Conservation (phyloP, 2,888 invertebrate species). For the Salpingus planirostris region DNA sequence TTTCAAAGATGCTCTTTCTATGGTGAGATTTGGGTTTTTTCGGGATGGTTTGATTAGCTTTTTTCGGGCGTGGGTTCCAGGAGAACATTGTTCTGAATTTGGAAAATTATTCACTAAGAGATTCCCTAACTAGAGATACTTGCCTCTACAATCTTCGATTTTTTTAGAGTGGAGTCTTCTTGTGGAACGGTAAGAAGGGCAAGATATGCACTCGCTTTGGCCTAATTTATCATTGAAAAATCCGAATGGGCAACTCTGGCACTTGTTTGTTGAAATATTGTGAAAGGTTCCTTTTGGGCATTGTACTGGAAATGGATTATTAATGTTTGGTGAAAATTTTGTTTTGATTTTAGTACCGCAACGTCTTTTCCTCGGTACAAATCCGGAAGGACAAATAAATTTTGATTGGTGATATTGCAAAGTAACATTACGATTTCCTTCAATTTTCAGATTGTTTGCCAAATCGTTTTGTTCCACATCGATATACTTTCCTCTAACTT, state of each 20-base stretch:
- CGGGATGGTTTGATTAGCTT: slow-evolving; percentile 29
- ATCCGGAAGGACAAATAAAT: slow-evolving; percentile 46
- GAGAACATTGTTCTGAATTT: slow-evolving; percentile 46
- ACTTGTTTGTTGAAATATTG: slow-evolving; percentile 45
- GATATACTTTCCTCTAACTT: slow-evolving; percentile 25
- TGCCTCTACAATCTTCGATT: slow-evolving; percentile 49
- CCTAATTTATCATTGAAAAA: slow-evolving; percentile 51
- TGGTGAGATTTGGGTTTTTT: slow-evolving; percentile 23
- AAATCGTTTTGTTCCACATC: too few species aligned
- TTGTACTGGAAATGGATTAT: slow-evolving; percentile 40
- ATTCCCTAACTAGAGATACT: slow-evolving; percentile 5
- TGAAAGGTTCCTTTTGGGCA: slow-evolving; percentile 59
- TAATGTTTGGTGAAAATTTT: neutral
- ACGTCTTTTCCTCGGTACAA: slow-evolving; percentile 44
- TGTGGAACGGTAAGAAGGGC: slow-evolving; percentile 52
- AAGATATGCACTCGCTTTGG: slow-evolving; percentile 46
- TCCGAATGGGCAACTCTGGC: slow-evolving; percentile 51
- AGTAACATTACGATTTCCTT: slow-evolving; percentile 11
- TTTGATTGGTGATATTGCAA: slow-evolving; percentile 17
- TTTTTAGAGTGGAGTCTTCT: slow-evolving; percentile 42
- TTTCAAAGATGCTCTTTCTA: slow-evolving; percentile 42
- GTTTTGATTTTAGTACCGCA: slow-evolving; percentile 43
- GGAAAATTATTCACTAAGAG: neutral
- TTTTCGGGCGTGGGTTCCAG: slow-evolving; percentile 44
- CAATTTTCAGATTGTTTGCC: slow-evolving; percentile 1